These are phyloP conservation scores for Catocala fraxini DNA, from an alignment of 2,888 invertebrate species.

Conservation along the genomic window DNA sequence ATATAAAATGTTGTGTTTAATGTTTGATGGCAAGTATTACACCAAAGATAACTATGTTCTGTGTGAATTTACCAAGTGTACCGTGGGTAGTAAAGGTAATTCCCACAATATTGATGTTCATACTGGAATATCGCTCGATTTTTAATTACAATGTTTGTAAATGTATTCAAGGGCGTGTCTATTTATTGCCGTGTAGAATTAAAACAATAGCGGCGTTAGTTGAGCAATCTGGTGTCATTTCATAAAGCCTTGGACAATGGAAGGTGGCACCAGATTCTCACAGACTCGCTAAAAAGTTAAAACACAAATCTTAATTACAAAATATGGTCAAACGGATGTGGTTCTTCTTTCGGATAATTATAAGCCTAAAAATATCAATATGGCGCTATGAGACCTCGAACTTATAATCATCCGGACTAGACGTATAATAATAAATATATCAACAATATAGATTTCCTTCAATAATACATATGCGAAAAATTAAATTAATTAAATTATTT, in stretches of 20 bases:
- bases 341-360: constrained; percentile 26
- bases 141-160: constrained; percentile 52
- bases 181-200: constrained; percentile 55
- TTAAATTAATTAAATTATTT: no score
- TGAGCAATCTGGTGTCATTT: constrained; percentile 73
- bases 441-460: no score
- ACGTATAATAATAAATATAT: no score
- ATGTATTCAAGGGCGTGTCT: constrained; percentile 61
- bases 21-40: constrained; percentile 14
- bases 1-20: constrained; percentile 13
- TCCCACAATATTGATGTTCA: constrained; percentile 56
- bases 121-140: constrained; percentile 57
- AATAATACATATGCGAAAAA: no score
- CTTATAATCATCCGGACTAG: no score
- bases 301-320: constrained; percentile 46
- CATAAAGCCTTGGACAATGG: constrained; percentile 71
- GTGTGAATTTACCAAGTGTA: constrained; percentile 17
- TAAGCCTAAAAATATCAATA: neutral
- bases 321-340: constrained; percentile 50
- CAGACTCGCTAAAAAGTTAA: constrained; percentile 60
- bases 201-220: constrained; percentile 67
- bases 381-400: no score
- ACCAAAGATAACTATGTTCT: constrained; percentile 8
- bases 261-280: constrained; percentile 63
- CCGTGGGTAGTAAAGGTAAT: constrained; percentile 21